Base-by-base conservation (phyloP, 2,888 invertebrate genomes). In the Scaptomyza flava region DNA sequence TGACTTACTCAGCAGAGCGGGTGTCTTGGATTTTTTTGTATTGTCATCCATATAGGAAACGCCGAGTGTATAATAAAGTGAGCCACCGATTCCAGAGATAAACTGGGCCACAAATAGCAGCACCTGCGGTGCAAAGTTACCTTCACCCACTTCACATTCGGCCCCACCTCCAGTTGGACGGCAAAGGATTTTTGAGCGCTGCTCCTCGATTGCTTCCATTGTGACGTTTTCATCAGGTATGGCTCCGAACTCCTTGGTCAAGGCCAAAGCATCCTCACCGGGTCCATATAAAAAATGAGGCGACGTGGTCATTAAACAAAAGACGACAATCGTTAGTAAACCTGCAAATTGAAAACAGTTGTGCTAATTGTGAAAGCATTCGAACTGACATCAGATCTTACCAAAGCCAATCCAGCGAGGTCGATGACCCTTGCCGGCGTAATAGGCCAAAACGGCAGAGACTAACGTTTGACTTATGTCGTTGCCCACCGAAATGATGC, bases 41-140 rank as follows among this genome's bases (percentile, higher is more conserved):
- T 95, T 96, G 83, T 96, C 96, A 87, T 96, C 96, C 94, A 96
- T 94, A 87, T 96, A 96, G 2, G 95, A 93, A 0, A 95, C 94
- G 3, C 95, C 95, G 12, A 96, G 92, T 0, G 95, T 95, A 81
- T 94, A 95, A 87, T 94, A 95, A 0, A 95, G 91, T 1, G 95
- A 94, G 36, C 95, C 95, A 23, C 95, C 95, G 43, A 95, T 93
- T 2, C 95, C 95, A 2, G 95, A 95, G 45, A 96, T 94, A 60
- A 95, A 93, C 89, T 95, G 95, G 0, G 95, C 95, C 7, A 93
- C 83, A 81, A 95, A 95, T 11, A 96, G 92, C 33, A 95, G 92
- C 20, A 94, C 91, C 67, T 94, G 94, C 0, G 95, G 95, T 0
- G 94, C 93, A 64, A 94, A 92, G 83, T 93, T 94, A 0, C 94